Conservation (phyloP, 2,888 invertebrate species). For the Odontocolon sp. region DNA sequence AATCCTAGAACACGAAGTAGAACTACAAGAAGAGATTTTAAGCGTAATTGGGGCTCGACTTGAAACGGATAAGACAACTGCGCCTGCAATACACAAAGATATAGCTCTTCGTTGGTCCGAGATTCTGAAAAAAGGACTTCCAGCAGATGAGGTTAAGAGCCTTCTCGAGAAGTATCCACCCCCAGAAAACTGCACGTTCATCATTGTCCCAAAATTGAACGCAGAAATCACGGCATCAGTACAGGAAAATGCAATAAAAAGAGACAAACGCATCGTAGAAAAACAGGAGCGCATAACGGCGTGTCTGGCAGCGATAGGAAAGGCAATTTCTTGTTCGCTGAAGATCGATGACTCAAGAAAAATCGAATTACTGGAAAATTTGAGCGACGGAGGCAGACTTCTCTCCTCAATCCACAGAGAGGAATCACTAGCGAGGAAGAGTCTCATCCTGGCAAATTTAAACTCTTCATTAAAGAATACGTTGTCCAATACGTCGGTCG, state of each 20-base stretch:
- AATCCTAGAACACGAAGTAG: conserved; percentile 38
- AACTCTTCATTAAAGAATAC: conserved; percentile 34
- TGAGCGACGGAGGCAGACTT: conserved; percentile 50
- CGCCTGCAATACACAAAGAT: conserved; percentile 33
- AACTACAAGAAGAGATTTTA: conserved; percentile 34
- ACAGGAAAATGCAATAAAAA: conserved; percentile 27
- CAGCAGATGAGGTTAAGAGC: conserved; percentile 3
- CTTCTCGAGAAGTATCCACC: conserved; percentile 48
- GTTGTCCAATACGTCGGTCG: conserved; percentile 31
- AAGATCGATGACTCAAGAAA: conserved; percentile 21
- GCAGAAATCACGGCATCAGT: conserved; percentile 39
- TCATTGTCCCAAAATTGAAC: conserved; percentile 38
- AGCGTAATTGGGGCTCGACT: conserved; percentile 27
- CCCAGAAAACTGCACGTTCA: conserved; percentile 43
- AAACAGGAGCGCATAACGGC: conserved; percentile 50
- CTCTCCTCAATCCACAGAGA: conserved; percentile 58
- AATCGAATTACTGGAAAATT: conserved; percentile 26
- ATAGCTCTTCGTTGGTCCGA: conserved; percentile 38
- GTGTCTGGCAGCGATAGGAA: conserved; percentile 43
- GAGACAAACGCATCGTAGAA: conserved; percentile 47
- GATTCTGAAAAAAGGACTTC: conserved; percentile 40
- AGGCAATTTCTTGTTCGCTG: conserved; percentile 33
- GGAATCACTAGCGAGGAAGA: conserved; percentile 39
- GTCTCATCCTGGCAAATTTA: conserved; percentile 32
- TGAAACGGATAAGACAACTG: conserved; percentile 16